These are phyloP conservation scores for Cyrtonyx montezumae DNA, from an alignment of 2,113 vertebrate genomes.

Conservation along the genomic window DNA sequence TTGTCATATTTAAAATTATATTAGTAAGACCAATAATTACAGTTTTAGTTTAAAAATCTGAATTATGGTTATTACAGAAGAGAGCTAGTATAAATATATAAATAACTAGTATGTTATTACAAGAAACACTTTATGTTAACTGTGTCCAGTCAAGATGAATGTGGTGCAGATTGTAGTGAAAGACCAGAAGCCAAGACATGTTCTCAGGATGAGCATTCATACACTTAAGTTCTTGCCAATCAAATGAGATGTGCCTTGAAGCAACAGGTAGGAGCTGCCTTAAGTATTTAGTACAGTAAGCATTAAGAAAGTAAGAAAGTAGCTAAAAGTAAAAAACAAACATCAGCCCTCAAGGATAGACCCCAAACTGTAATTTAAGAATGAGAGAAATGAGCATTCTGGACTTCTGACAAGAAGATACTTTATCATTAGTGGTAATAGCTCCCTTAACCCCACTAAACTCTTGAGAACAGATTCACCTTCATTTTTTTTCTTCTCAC, in stretches of 20 bases:
- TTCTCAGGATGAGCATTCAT: rapidly evolving
- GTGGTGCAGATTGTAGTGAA: background rate
- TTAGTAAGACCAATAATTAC: background rate
- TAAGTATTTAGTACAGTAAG: background rate
- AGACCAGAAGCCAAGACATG: background rate
- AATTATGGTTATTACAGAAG: no score
- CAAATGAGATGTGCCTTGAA: rapidly evolving
- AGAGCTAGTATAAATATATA: no score
- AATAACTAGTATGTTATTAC: background rate
- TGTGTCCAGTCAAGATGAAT: background rate
- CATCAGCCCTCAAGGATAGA: background rate
- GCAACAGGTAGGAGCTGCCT: background rate
- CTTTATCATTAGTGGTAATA: background rate
- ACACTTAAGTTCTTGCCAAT: rapidly evolving
- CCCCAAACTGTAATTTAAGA: background rate
- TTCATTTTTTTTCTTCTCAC: background rate
- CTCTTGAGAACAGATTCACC: background rate
- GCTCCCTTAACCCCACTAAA: background rate
- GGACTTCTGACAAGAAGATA: background rate
- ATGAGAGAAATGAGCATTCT: background rate
- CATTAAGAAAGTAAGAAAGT: background rate
- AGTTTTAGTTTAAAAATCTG: background rate
- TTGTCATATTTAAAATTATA: background rate
- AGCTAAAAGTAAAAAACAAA: background rate
- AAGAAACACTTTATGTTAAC: background rate